Conservation (phyloP, 1,140 invertebrate species). For the Callitettix versicolor region DNA sequence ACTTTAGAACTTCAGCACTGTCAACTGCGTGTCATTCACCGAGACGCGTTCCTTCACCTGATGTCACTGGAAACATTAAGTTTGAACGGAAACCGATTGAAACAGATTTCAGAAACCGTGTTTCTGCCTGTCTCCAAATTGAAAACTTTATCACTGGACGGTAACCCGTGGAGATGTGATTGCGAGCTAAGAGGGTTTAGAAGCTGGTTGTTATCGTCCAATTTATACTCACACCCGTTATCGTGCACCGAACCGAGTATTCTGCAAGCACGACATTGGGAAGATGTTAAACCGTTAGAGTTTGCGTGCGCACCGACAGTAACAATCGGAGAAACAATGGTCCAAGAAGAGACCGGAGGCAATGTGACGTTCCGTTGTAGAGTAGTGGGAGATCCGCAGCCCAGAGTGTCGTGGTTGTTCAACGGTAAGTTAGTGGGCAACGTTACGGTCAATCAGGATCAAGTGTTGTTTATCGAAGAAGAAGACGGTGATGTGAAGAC, state of each 20-base stretch:
- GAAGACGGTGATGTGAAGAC: conserved; percentile 27
- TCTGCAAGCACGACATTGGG: conserved; percentile 50
- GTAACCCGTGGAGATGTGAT: conserved; percentile 84
- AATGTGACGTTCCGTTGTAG: conserved; percentile 71
- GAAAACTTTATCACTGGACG: conserved; percentile 66
- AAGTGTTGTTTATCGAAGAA: conserved; percentile 33
- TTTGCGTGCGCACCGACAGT: conserved; percentile 67
- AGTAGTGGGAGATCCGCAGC: conserved; percentile 70
- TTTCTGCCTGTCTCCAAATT: conserved; percentile 54
- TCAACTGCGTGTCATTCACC: conserved; percentile 55
- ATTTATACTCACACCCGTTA: conserved; percentile 53
- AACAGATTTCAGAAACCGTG: conserved; percentile 49
- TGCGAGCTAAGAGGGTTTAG: conserved; percentile 71
- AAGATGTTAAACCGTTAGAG: conserved; percentile 48
- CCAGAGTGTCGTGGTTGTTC: conserved; percentile 70
- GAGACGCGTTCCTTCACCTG: conserved; percentile 55
- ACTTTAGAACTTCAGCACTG: conserved; percentile 67
- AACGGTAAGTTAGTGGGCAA: conserved; percentile 40
- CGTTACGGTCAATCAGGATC: conserved; percentile 33
- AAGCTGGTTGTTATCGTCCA: conserved; percentile 62
- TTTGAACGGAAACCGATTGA: conserved; percentile 55
- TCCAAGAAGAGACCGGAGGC: conserved; percentile 57
- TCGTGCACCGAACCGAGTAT: conserved; percentile 47
- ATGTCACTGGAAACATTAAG: conserved; percentile 56
- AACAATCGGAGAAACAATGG: conserved; percentile 43